phyloP scores from a whole-genome alignment of 2,888 invertebrate species.

The Cistogaster globosa region DNA sequence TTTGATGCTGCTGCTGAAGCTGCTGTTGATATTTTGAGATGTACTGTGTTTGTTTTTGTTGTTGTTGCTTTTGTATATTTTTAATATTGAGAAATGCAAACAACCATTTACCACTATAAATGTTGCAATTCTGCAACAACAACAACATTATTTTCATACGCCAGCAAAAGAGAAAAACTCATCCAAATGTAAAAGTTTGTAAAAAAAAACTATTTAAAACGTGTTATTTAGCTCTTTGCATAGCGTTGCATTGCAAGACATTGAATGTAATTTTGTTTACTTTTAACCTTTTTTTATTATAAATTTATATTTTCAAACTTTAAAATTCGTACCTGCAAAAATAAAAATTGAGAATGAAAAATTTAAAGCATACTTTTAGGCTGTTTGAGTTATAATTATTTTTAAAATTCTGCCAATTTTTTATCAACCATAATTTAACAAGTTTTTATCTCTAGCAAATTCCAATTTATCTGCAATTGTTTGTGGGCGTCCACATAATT shows the following conservation, averaged over 20 bases:
- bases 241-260: constrained; percentile 6
- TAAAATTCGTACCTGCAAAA: not conserved
- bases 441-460: constrained; percentile 55
- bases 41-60: constrained; percentile 4
- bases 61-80: constrained; percentile 46
- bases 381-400: constrained; percentile 2
- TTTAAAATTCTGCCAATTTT: constrained; percentile 51
- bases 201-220: not conserved
- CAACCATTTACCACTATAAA: constrained; percentile 65
- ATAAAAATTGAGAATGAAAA: not conserved
- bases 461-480: constrained; percentile 60
- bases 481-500: constrained; percentile 36
- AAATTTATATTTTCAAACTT: not conserved
- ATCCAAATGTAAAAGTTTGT: constrained; percentile 32
- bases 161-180: constrained; percentile 44
- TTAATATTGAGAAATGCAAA: constrained; percentile 56
- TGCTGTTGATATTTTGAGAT: not conserved
- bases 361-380: constrained; percentile 34
- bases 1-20: constrained; percentile 34
- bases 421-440: constrained; percentile 62
- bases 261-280: constrained; percentile 34
- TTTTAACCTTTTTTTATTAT: not conserved
- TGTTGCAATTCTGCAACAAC: constrained; percentile 71
- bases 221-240: constrained; percentile 32
- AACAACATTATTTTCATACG: constrained; percentile 69